These are phyloP conservation scores for Sesamia nonagrioides DNA, from an alignment of 1,140 invertebrate genomes.

Conservation along the genomic window DNA sequence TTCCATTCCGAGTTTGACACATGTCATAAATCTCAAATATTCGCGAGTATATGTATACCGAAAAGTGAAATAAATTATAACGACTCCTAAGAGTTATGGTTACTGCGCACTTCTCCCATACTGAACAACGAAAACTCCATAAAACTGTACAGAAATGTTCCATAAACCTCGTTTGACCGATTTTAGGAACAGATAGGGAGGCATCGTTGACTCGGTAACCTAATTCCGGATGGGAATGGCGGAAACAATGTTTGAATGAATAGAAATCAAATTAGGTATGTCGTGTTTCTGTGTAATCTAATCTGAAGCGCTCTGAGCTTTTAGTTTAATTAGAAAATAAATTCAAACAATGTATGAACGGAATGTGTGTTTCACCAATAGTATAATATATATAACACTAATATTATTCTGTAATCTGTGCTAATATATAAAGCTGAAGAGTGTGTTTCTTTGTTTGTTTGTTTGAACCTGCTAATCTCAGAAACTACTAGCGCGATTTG, in stretches of 20 bases:
- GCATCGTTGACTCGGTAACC: constrained; percentile 54
- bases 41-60: background rate
- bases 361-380: too few relatives aligned
- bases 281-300: constrained; percentile 34
- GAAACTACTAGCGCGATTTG: too few relatives aligned
- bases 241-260: constrained; percentile 36
- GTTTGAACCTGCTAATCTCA: too few relatives aligned
- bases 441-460: too few relatives aligned
- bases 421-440: too few relatives aligned
- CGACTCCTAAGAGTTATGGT: constrained; percentile 32
- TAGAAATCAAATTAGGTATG: constrained; percentile 45
- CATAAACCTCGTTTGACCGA: constrained; percentile 56
- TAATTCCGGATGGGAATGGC: constrained; percentile 49
- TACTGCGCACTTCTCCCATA: constrained; percentile 9
- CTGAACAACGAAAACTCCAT: constrained; percentile 27
- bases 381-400: too few relatives aligned
- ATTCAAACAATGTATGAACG: background rate
- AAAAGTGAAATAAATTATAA: constrained; percentile 46
- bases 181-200: constrained; percentile 53
- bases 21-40: constrained; percentile 33
- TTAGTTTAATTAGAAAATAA: constrained; percentile 30
- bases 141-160: constrained; percentile 49
- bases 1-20: background rate
- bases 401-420: too few relatives aligned
- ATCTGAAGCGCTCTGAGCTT: constrained; percentile 9